These are phyloP conservation scores for Frankliniella fusca DNA, from an alignment of 2,888 invertebrate genomes.

Conservation along the genomic window DNA sequence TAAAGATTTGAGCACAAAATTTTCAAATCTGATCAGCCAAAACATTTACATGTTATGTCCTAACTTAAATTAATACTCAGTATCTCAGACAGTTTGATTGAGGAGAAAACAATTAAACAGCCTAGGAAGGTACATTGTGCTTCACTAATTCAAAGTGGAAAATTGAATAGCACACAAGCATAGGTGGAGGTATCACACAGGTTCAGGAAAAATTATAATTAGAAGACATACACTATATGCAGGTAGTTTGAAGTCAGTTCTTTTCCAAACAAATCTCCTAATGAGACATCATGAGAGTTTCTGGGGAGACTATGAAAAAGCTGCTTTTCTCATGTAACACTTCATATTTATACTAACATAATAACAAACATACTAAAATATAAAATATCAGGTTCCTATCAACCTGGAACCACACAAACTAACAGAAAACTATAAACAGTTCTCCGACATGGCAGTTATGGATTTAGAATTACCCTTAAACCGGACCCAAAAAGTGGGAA, in stretches of 20 bases:
- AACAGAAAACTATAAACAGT: neutral
- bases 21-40: neutral
- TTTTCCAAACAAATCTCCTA: neutral
- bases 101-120: neutral
- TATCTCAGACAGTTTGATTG: neutral
- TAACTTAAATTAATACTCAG: neutral
- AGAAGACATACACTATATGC: neutral
- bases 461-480: slow-evolving; percentile 6
- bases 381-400: slow-evolving; percentile 11
- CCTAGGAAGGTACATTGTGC: slow-evolving; percentile 5
- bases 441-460: slow-evolving; percentile 1
- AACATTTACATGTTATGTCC: neutral
- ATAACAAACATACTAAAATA: slow-evolving; percentile 17
- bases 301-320: neutral
- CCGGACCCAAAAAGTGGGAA: neutral
- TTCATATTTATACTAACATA: slow-evolving; percentile 3
- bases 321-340: neutral
- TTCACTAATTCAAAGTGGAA: slow-evolving; percentile 14
- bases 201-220: neutral
- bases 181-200: slow-evolving; percentile 12
- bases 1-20: slow-evolving; percentile 1
- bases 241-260: slow-evolving; percentile 1
- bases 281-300: neutral
- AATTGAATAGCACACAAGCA: slow-evolving; percentile 15
- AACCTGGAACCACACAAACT: neutral